Percentiles rank a stretch among this genome's conserved stretches.
phyloP scores from a whole-genome alignment of 1,140 invertebrate genomes.

The Drosophila malerkotliana region DNA sequence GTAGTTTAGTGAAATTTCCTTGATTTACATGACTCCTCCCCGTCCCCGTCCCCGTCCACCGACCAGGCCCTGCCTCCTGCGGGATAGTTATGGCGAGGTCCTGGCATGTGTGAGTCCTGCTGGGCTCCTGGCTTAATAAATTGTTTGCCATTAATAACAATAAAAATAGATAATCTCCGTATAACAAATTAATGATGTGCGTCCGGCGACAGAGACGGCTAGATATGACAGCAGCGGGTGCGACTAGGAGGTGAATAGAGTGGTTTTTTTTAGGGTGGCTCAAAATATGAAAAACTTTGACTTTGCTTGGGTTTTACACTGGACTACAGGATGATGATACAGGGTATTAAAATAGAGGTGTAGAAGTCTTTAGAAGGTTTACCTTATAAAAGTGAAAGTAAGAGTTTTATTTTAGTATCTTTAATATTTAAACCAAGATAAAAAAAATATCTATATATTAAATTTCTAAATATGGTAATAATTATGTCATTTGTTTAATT shows the following conservation, averaged over 20 bases:
- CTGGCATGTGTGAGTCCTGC: conserved; percentile 53
- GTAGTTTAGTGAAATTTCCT: conserved; percentile 79
- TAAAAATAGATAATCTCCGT: conserved; percentile 84
- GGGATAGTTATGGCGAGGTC: background rate
- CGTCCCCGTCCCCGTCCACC: background rate
- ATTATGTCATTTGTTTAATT: too few relatives aligned
- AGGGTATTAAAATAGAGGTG: too few relatives aligned
- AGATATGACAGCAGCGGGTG: conserved; percentile 5
- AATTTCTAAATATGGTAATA: too few relatives aligned
- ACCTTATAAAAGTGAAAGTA: too few relatives aligned
- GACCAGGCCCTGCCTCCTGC: too few relatives aligned
- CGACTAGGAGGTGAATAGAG: conserved; percentile 5
- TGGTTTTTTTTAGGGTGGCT: conserved; percentile 8
- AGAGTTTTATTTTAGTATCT: too few relatives aligned
- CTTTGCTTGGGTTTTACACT: conserved; percentile 56
- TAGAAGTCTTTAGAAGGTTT: too few relatives aligned
- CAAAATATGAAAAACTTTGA: conserved; percentile 72
- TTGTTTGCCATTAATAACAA: conserved; percentile 84
- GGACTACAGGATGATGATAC: conserved; percentile 7
- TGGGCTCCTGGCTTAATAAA: conserved; percentile 74
- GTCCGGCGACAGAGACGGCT: conserved; percentile 23
- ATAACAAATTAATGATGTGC: conserved; percentile 83
- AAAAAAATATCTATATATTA: too few relatives aligned
- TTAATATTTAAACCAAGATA: too few relatives aligned
- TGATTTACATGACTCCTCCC: conserved; percentile 62